These are phyloP conservation scores for Physocephala rufipes DNA, from an alignment of 2,888 invertebrate genomes.

Conservation along the genomic window DNA sequence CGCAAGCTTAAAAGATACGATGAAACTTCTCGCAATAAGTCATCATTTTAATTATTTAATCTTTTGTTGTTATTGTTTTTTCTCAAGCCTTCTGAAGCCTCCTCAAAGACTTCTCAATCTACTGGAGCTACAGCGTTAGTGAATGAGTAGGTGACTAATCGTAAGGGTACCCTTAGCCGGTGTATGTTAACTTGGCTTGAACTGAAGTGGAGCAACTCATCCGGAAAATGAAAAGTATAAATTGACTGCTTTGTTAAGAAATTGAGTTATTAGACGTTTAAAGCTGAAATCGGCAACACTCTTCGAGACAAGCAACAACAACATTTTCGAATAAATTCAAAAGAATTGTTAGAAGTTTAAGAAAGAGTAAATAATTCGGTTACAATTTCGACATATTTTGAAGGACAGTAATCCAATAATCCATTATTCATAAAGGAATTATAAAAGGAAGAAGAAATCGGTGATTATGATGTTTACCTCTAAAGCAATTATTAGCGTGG, in stretches of 20 bases:
- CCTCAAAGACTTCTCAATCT: slow-evolving; percentile 21
- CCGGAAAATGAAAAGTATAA: slow-evolving; percentile 63
- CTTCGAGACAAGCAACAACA: too few species aligned
- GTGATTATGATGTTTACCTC: slow-evolving; percentile 18
- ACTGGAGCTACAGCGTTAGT: slow-evolving; percentile 11
- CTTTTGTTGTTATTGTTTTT: not conserved
- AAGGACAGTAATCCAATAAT: not conserved
- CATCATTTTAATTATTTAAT: not conserved
- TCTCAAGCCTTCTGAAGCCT: slow-evolving; percentile 33
- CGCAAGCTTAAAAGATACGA: not conserved
- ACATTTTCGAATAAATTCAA: too few species aligned
- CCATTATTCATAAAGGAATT: not conserved
- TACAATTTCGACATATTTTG: too few species aligned
- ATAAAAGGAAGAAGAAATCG: not conserved
- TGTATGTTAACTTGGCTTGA: slow-evolving; percentile 35
- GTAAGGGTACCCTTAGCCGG: too few species aligned
- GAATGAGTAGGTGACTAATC: slow-evolving; percentile 23
- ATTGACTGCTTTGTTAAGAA: slow-evolving; percentile 58
- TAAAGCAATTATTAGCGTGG: slow-evolving; percentile 16
- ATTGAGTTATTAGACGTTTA: slow-evolving; percentile 53
- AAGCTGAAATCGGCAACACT: slow-evolving; percentile 8
- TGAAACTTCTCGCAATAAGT: not conserved
- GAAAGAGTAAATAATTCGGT: too few species aligned
- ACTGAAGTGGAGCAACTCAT: slow-evolving; percentile 56
- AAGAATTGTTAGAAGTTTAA: too few species aligned